These are phyloP conservation scores for Cydia amplana DNA, from an alignment of 1,140 invertebrate species.

Conservation along the genomic window DNA sequence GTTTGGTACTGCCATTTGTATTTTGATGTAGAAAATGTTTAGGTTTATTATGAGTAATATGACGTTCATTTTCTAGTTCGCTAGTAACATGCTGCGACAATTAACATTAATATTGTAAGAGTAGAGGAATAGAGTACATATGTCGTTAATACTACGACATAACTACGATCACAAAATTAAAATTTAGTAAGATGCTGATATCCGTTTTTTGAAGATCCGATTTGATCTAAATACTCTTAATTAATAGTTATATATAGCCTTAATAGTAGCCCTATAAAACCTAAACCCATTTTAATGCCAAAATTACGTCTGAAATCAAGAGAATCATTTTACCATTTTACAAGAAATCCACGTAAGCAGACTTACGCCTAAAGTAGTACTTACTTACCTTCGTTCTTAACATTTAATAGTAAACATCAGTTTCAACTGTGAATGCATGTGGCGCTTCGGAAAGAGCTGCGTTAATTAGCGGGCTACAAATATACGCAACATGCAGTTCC, in stretches of 20 bases:
- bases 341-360: neutral
- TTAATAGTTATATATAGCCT: too few species aligned
- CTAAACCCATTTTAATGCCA: too few species aligned
- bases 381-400: too few species aligned
- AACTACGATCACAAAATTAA: too few species aligned
- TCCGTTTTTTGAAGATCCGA: neutral
- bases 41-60: conserved; percentile 16
- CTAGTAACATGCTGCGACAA: neutral
- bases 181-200: too few species aligned
- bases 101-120: neutral
- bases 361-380: neutral
- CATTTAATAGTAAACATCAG: neutral
- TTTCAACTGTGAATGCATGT: conserved; percentile 7
- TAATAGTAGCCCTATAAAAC: too few species aligned
- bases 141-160: neutral
- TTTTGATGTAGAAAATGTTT: conserved; percentile 17
- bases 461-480: conserved; percentile 9
- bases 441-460: neutral
- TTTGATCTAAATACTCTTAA: neutral
- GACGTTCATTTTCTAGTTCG: neutral
- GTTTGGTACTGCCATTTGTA: conserved; percentile 21
- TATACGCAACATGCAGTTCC: neutral
- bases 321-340: too few species aligned
- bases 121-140: neutral
- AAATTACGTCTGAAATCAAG: too few species aligned